Conservation (phyloP, 2,113 vertebrate genomes). For the Reinhardtius hippoglossoides region DNA sequence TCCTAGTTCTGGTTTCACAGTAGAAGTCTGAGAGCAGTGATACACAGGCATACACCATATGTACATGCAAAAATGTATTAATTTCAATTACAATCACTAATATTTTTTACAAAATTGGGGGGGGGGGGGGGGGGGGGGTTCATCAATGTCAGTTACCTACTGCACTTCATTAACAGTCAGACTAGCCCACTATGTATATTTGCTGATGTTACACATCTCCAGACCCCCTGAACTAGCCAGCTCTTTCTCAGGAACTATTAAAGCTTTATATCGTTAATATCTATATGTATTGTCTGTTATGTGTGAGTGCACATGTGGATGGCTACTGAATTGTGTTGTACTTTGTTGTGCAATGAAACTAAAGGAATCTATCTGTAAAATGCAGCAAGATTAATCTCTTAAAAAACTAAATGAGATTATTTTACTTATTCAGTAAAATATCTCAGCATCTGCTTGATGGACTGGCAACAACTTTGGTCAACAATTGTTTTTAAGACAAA, state of each 20-base stretch:
- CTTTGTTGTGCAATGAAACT: no score
- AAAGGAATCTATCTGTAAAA: background rate
- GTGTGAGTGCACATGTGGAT: no score
- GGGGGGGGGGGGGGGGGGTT: background rate
- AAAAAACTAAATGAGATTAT: no score
- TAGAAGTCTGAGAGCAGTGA: slow-evolving; percentile 21
- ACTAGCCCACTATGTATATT: background rate
- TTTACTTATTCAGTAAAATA: background rate
- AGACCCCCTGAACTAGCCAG: no score
- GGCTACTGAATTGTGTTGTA: no score
- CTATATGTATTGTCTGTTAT: no score
- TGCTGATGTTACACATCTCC: background rate
- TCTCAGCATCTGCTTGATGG: background rate
- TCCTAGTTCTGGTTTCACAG: slow-evolving; percentile 73
- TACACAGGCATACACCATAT: background rate
- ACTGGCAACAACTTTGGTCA: background rate
- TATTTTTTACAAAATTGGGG: no score
- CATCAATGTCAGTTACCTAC: background rate
- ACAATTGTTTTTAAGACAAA: background rate
- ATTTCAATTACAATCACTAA: no score
- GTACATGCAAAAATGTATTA: background rate
- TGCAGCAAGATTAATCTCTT: background rate
- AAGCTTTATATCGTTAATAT: no score
- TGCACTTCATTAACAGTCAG: background rate
- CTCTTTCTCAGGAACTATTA: no score